These are phyloP conservation scores for Istiophorus platypterus DNA, from an alignment of 2,113 vertebrate genomes.

Conservation along the genomic window DNA sequence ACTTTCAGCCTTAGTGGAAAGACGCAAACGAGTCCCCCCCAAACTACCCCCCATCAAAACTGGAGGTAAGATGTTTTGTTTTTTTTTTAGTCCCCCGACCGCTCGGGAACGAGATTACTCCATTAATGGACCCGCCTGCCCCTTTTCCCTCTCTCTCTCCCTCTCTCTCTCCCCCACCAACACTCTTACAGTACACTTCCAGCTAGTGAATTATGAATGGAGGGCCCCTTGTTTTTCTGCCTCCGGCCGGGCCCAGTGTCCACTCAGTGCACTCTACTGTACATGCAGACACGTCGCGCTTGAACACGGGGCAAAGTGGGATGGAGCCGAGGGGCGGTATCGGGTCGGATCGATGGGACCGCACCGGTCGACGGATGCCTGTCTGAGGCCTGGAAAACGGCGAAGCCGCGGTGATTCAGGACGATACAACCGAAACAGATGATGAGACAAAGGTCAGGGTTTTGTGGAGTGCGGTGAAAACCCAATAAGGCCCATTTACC, in stretches of 20 bases:
- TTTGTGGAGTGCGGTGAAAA: too few species aligned
- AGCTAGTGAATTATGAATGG: constrained; percentile 85
- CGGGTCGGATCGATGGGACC: constrained; percentile 41
- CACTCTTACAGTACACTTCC: constrained; percentile 75
- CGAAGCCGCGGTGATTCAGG: background rate
- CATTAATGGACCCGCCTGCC: constrained; percentile 68
- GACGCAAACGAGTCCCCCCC: too few species aligned
- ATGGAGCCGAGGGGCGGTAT: constrained; percentile 6
- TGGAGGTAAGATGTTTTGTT: constrained; percentile 56
- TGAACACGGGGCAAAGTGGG: constrained; percentile 54
- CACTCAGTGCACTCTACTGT: constrained; percentile 79
- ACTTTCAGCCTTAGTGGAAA: constrained; percentile 25
- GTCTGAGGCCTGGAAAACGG: background rate
- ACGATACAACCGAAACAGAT: too few species aligned
- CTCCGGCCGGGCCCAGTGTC: constrained; percentile 70
- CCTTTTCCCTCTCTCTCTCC: constrained; percentile 27
- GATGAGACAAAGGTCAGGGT: too few species aligned
- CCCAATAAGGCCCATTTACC: too few species aligned
- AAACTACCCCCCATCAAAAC: constrained; percentile 49
- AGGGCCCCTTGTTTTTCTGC: constrained; percentile 79
- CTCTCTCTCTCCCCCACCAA: constrained; percentile 34
- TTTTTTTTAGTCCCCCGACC: constrained; percentile 60
- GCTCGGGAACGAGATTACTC: constrained; percentile 66
- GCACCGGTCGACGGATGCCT: too few species aligned
- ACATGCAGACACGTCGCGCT: constrained; percentile 68